Percentiles rank a stretch among this genome's conserved stretches.
Conservation (phyloP, 2,113 vertebrate genomes). For the Antigone vipio region DNA sequence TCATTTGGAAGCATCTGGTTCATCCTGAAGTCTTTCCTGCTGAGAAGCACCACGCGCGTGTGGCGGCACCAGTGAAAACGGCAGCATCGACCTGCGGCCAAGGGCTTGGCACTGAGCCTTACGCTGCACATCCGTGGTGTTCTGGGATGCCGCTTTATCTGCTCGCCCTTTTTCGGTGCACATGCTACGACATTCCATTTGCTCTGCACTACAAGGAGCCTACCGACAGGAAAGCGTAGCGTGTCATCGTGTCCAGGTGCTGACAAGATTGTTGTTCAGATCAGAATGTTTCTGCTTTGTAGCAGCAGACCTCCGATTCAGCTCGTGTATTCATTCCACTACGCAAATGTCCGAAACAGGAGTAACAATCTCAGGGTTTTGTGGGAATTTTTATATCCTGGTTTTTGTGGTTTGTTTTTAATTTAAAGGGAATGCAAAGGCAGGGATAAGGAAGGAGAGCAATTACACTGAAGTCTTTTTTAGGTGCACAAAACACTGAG, state of each 20-base stretch:
- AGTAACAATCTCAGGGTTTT: not conserved
- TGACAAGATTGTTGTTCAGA: not conserved
- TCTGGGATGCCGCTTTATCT: not conserved
- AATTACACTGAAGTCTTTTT: not conserved
- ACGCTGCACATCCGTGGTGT: accelerated
- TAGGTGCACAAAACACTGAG: not conserved
- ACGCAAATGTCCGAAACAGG: not conserved
- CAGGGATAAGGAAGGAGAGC: not conserved
- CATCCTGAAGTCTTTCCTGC: not conserved
- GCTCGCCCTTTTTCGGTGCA: not conserved
- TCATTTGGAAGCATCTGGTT: not conserved
- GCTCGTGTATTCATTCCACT: not conserved
- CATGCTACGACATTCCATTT: not conserved
- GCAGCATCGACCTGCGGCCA: too few relatives aligned
- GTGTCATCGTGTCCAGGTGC: not conserved
- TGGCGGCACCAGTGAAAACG: too few relatives aligned
- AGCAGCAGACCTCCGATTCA: not conserved
- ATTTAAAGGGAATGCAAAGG: not conserved
- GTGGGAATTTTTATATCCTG: not conserved
- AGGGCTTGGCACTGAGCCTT: not conserved
- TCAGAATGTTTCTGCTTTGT: not conserved
- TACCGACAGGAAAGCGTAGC: not conserved
- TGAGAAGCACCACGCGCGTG: not conserved
- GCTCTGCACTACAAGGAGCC: not conserved
- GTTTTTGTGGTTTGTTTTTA: not conserved